Percentiles rank a stretch among this genome's conserved stretches.
Conservation (phyloP, 2,113 vertebrate genomes). For the Gobiocypris rarus region DNA sequence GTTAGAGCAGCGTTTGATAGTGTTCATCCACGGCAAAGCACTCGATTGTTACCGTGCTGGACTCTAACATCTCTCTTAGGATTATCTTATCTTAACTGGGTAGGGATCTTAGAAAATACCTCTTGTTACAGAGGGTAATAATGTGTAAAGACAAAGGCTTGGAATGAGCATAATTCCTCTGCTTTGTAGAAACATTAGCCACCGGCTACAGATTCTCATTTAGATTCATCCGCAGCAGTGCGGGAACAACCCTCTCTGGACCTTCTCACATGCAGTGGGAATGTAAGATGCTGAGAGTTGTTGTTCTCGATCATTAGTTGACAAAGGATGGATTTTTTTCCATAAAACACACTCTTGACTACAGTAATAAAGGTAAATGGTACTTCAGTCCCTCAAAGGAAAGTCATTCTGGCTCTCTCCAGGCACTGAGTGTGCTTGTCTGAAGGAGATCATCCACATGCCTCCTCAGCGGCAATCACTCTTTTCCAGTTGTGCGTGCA, state of each 20-base stretch:
- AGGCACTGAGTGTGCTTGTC: slow-evolving; percentile 19
- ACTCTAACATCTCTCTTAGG: slow-evolving; percentile 35
- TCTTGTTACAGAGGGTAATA: slow-evolving; percentile 4
- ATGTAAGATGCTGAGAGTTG: background rate
- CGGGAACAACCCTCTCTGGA: background rate
- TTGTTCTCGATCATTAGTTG: slow-evolving; percentile 24
- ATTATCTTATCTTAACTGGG: background rate
- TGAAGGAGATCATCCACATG: slow-evolving; percentile 21
- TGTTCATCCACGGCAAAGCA: background rate
- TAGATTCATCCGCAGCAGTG: background rate
- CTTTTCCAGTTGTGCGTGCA: background rate
- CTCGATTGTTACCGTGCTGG: background rate
- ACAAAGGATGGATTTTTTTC: background rate
- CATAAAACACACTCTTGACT: slow-evolving; percentile 25
- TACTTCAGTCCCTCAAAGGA: slow-evolving; percentile 10
- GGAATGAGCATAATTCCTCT: slow-evolving; percentile 2
- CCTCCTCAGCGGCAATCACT: background rate
- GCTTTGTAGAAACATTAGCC: slow-evolving; percentile 10
- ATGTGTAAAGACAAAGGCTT: slow-evolving; percentile 19
- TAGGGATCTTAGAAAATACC: slow-evolving; percentile 7
- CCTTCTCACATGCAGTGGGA: background rate
- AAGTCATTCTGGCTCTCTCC: background rate
- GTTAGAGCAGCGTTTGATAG: slow-evolving; percentile 20
- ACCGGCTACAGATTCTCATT: slow-evolving; percentile 15
- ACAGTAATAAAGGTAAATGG: slow-evolving; percentile 26